Percentiles rank a stretch among this genome's conserved stretches.
Conservation (phyloP, 92 coral and sea anemone species). For the Nematostella vectensis region DNA sequence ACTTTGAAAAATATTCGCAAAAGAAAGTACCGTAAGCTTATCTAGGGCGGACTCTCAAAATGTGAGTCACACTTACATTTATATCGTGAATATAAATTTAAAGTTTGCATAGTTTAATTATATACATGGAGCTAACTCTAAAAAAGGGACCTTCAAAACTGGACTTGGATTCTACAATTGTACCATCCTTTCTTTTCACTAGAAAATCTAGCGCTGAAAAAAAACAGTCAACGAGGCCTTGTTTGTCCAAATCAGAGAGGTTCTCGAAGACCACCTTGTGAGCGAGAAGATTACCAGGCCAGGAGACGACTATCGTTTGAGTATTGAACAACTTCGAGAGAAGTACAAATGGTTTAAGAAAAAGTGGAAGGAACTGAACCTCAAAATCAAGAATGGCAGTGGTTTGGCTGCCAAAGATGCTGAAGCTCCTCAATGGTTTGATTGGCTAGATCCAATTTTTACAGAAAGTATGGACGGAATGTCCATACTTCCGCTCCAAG, state of each 20-base stretch:
- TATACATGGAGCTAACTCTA: no score
- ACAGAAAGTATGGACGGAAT: slow-evolving; percentile 4
- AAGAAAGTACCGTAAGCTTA: no score
- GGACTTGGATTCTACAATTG: no score
- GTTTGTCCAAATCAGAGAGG: slow-evolving; percentile 8
- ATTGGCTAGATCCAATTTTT: slow-evolving; percentile 8
- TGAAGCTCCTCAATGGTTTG: slow-evolving; percentile 4
- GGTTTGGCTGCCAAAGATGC: slow-evolving; percentile 9
- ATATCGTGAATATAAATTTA: no score
- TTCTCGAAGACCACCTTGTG: slow-evolving; percentile 11
- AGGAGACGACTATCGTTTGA: slow-evolving; percentile 6
- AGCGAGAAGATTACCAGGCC: slow-evolving; percentile 4
- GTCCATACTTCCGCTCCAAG: neutral
- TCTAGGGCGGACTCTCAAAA: no score
- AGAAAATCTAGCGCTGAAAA: slow-evolving; percentile 23
- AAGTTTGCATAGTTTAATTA: no score
- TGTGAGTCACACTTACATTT: no score
- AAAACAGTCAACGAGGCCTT: slow-evolving; percentile 15
- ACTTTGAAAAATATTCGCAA: no score
- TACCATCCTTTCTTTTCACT: no score
- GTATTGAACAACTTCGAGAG: slow-evolving; percentile 4
- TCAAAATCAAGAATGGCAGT: slow-evolving; percentile 4
- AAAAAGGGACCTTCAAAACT: no score
- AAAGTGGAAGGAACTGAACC: slow-evolving; percentile 7
- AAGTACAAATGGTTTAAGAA: slow-evolving; percentile 19